These are phyloP conservation scores for Origma solitaria DNA, from an alignment of 2,113 vertebrate genomes.

Conservation along the genomic window DNA sequence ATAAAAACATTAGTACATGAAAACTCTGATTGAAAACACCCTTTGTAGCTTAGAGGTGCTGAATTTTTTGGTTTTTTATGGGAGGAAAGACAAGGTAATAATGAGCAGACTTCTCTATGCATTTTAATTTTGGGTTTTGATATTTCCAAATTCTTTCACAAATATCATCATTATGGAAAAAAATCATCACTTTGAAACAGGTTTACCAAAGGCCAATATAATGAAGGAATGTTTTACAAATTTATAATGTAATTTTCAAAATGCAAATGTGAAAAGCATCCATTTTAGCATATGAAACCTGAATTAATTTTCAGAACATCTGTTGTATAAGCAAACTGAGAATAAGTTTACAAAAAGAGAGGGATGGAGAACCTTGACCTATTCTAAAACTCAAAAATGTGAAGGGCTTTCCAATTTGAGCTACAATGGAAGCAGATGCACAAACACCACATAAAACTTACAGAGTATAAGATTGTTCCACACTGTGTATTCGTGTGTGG, in stretches of 20 bases:
- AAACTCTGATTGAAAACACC: background rate
- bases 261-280: background rate
- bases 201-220: background rate
- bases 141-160: background rate
- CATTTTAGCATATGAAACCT: background rate
- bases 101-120: background rate
- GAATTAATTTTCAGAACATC: background rate
- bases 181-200: background rate
- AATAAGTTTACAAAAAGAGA: background rate
- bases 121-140: background rate
- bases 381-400: background rate
- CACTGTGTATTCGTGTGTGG: rapidly evolving
- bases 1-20: background rate
- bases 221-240: background rate
- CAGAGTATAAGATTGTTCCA: background rate
- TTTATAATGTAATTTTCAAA: background rate
- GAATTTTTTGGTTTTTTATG: background rate
- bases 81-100: background rate
- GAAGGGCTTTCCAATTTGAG: background rate
- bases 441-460: background rate
- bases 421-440: background rate
- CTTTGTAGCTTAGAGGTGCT: background rate
- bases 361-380: background rate
- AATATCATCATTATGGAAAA: background rate
- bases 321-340: background rate